Base-by-base conservation (phyloP, 2,113 vertebrate genomes). In the Mormoops blainvillei region DNA sequence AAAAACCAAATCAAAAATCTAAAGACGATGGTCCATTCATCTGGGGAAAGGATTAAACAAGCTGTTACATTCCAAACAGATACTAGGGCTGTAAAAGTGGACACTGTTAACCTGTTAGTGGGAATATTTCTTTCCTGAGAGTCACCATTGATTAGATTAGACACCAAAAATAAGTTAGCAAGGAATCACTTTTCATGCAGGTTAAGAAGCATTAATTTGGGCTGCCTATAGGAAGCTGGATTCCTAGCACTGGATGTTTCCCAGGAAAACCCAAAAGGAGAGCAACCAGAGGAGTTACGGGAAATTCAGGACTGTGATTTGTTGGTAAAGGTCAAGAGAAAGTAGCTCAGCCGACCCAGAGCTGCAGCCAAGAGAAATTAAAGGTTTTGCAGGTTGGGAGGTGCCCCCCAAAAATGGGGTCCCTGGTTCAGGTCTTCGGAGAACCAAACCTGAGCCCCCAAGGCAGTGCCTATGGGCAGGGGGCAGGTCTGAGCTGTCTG, bases 1-100 rank as follows among this genome's bases (percentile, higher is more conserved):
- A 82, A 85, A 96, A 96, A 43, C 13, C n/a, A 45, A 89, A 83
- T 65, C 41, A 80, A 88, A 80, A 82, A 90, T 95, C 80, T 92
- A 74, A 93, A 96, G 36, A 71, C 58, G 12, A 94, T 73, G 10
- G n/a, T 68, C 33, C 31, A 50, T 67, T 95, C 9, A 93, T 24
- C 10, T 54, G 43, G 54, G 65, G 33, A 92, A 67, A 71, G 28
- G 70, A 71, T 56, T 22, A 89, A 93, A 63, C 20, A 76, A 97
- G 33, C 10, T 36, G 6, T 87, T 90, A 45, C 52, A 70, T 50
- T 91, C 94, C 71, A 78, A 92, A 88, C 45, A 93, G 24, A 91
- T 56, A 76, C 9, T 7, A 70, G 43, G 11, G 19, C 26, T 22
- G 3, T 18, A 52, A 36, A 91, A 89, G 68, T 15, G 5, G 71